phyloP scores from a whole-genome alignment of 1,140 invertebrate genomes.

The Pectinophora gossypiella region DNA sequence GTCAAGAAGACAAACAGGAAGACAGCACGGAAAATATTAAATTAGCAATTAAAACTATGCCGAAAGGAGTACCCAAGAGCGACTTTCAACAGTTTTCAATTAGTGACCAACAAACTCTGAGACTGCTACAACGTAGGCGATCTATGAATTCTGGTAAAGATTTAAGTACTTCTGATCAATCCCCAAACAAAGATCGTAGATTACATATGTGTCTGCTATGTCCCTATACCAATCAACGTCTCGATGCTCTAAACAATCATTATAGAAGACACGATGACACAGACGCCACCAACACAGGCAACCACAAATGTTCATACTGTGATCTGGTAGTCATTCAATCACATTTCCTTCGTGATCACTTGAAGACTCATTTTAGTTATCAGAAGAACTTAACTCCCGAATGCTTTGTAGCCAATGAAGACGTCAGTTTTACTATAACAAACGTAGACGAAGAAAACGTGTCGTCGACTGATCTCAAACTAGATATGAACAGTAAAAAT shows the following conservation, averaged over 20 bases:
- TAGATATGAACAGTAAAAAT: conserved; percentile 40
- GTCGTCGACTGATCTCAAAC: conserved; percentile 47
- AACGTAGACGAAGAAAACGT: conserved; percentile 45
- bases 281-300: conserved; percentile 75
- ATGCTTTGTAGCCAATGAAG: conserved; percentile 59
- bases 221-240: conserved; percentile 84
- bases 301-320: conserved; percentile 87
- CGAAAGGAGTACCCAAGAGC: conserved; percentile 50
- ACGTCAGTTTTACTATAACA: conserved; percentile 53
- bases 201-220: conserved; percentile 81
- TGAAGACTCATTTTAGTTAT: conserved; percentile 85
- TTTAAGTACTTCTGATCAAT: conserved; percentile 53
- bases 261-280: conserved; percentile 81
- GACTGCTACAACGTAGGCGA: conserved; percentile 52
- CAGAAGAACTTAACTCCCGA: conserved; percentile 77
- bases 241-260: conserved; percentile 85
- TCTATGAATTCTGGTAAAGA: conserved; percentile 52
- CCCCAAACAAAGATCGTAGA: conserved; percentile 74
- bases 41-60: conserved; percentile 72
- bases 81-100: conserved; percentile 72
- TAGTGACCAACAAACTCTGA: conserved; percentile 74
- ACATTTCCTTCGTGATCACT: conserved; percentile 87
- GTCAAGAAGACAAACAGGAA: conserved; percentile 43
- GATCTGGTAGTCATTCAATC: conserved; percentile 87
- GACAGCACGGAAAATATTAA: conserved; percentile 62